Evolutionary conservation across 2,888 invertebrate species (phyloP), one percentile per base, ranked within the genome.

Genomic region (Tiliacea aurago): DNA sequence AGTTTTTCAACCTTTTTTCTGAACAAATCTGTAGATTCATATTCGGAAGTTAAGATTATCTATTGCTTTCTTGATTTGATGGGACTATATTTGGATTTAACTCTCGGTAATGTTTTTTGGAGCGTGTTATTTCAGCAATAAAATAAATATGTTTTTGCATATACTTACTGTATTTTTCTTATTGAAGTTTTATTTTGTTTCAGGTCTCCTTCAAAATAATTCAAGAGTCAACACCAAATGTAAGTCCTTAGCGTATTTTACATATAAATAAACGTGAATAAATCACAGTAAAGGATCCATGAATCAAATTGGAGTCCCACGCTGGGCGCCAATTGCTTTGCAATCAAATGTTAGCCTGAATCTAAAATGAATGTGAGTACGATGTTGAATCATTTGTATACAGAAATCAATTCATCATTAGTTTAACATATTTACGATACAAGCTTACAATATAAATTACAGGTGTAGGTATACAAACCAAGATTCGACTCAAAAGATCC

Each of bases 281-380:
- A 56, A 78, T 71, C 68, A 69, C 58, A 62, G 49, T 59, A 70
- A 70, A 64, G 41, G 20, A 47, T 55, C 45, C 62, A 65, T 76
- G 65, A 67, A 80, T 77, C 56, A 82, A 69, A 71, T 53, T 51
- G 37, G n/a, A 73, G 81, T 72, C 73, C 84, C 86, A 74, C 53
- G 76, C 70, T 78, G 84, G 86, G 81, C 73, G 84, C 86, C 84
- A 85, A 73, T 84, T 61, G 73, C 66, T 77, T 59, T 15, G 71
- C 61, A 64, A 70, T 78, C 74, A 51, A 70, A 62, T 56, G 61
- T 61, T 28, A 55, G 13, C 33, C 64, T 53, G 53, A 72, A 85
- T 73, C 71, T 63, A 72, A 76, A 73, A 83, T 85, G 80, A 83
- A 83, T 83, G 83, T 64, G 63, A 70, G 23, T 70, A 45, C 82